Conservation (phyloP, 2,888 invertebrate genomes). For the Thalpophila matura region DNA sequence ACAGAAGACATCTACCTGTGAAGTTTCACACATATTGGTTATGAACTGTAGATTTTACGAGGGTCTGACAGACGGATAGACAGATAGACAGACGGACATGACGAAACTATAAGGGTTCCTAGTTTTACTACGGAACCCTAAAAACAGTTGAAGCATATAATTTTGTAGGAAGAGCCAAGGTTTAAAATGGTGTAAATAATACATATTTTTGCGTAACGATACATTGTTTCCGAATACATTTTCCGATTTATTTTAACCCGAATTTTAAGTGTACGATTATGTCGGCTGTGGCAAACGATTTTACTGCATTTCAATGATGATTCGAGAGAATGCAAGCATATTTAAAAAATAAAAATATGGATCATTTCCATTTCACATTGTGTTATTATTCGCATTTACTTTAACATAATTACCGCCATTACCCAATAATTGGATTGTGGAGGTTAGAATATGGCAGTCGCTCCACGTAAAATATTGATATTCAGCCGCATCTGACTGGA, state of each 20-base stretch:
- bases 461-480: too few relatives aligned
- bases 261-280: constrained; percentile 12
- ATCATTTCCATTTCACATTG: not conserved
- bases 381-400: not conserved
- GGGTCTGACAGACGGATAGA: too few relatives aligned
- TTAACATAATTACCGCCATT: too few relatives aligned
- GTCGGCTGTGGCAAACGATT: not conserved
- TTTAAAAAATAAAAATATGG: not conserved
- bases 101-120: too few relatives aligned
- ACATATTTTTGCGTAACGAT: constrained; percentile 11
- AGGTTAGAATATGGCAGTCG: too few relatives aligned
- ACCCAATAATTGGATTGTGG: too few relatives aligned
- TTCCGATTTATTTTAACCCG: not conserved
- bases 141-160: constrained; percentile 19
- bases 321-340: not conserved
- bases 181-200: constrained; percentile 4
- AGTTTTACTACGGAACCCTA: too few relatives aligned
- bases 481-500: too few relatives aligned
- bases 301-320: not conserved
- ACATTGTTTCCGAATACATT: constrained; percentile 29
- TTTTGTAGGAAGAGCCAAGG: constrained; percentile 16
- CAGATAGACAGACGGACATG: too few relatives aligned
- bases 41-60: too few relatives aligned
- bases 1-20: too few relatives aligned
- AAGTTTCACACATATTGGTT: too few relatives aligned